A percentile compares a stretch with the other conserved stretches of the same genome.
Evolutionary conservation across 2,888 invertebrate genomes (phyloP).

Genomic region (Ophioninae sp.): DNA sequence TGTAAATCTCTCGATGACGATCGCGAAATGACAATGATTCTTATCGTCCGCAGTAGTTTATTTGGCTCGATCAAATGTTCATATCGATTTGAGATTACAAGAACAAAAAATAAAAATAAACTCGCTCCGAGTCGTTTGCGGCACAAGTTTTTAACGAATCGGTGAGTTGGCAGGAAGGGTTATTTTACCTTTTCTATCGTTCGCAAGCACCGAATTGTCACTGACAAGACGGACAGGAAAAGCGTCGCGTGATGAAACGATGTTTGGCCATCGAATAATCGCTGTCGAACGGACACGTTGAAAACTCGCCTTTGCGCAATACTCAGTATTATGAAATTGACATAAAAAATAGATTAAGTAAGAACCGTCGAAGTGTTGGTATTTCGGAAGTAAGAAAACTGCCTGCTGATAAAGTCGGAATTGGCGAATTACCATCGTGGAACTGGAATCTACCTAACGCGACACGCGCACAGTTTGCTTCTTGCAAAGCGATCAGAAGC

Average conservation of each 20-base stretch:
- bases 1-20: conserved; percentile 20
- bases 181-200: conserved; percentile 42
- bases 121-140: conserved; percentile 5
- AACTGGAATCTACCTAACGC: neutral
- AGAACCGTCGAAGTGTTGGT: neutral
- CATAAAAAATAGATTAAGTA: neutral
- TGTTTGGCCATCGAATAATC: neutral
- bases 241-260: neutral
- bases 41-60: conserved; percentile 24
- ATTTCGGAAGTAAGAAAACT: neutral
- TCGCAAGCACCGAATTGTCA: conserved; percentile 34
- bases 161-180: conserved; percentile 65
- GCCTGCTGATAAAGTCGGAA: neutral
- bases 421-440: neutral
- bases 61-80: conserved; percentile 54
- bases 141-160: conserved; percentile 44
- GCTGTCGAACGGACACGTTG: neutral
- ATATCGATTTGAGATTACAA: conserved; percentile 51
- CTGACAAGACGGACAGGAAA: conserved; percentile 1
- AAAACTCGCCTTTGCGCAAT: conserved; percentile 4
- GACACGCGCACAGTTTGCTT: neutral
- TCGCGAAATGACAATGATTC: conserved; percentile 17
- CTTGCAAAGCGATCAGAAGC: neutral
- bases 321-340: neutral
- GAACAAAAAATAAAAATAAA: conserved; percentile 37